phyloP scores from a whole-genome alignment of 2,888 invertebrate genomes.

The Chydorus sphaericus region DNA sequence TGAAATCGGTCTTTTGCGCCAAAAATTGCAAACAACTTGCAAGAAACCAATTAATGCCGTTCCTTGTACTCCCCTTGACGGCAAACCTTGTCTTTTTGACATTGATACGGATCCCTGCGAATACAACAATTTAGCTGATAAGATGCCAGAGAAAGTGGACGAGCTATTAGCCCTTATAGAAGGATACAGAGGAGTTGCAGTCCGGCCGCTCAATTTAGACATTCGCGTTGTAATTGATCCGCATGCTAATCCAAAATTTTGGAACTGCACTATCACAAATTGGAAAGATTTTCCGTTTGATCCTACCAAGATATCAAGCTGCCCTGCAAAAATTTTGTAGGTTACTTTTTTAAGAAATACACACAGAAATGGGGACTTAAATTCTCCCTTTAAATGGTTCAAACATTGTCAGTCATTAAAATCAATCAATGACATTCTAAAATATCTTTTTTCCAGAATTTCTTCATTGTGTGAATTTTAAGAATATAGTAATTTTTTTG shows the following conservation, averaged over 20 bases:
- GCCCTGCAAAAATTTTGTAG: too few relatives aligned
- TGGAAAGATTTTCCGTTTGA: slow-evolving; percentile 16
- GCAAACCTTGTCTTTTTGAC: slow-evolving; percentile 64
- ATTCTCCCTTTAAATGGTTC: too few relatives aligned
- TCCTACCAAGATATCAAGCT: too few relatives aligned
- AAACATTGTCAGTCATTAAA: too few relatives aligned
- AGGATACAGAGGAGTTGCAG: slow-evolving; percentile 25
- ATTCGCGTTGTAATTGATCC: slow-evolving; percentile 12
- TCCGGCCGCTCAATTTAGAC: slow-evolving; percentile 12
- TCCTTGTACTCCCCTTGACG: slow-evolving; percentile 20
- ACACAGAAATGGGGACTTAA: too few relatives aligned
- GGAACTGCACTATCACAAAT: slow-evolving; percentile 14
- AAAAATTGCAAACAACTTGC: slow-evolving; percentile 42
- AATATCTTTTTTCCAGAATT: too few relatives aligned
- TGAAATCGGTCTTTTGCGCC: slow-evolving; percentile 27
- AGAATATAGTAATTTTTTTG: too few relatives aligned
- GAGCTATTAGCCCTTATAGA: slow-evolving; percentile 38
- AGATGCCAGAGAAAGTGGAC: slow-evolving; percentile 44
- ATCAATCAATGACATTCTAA: too few relatives aligned
- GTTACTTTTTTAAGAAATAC: too few relatives aligned
- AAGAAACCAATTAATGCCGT: neutral
- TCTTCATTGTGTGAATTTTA: too few relatives aligned
- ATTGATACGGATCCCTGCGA: slow-evolving; percentile 76
- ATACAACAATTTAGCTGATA: slow-evolving; percentile 50
- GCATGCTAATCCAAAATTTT: slow-evolving; percentile 14